A percentile compares a stretch with the other conserved stretches of the same genome.
Evolutionary conservation across 2,888 invertebrate species (phyloP).

Genomic region (Desoria tigrina): DNA sequence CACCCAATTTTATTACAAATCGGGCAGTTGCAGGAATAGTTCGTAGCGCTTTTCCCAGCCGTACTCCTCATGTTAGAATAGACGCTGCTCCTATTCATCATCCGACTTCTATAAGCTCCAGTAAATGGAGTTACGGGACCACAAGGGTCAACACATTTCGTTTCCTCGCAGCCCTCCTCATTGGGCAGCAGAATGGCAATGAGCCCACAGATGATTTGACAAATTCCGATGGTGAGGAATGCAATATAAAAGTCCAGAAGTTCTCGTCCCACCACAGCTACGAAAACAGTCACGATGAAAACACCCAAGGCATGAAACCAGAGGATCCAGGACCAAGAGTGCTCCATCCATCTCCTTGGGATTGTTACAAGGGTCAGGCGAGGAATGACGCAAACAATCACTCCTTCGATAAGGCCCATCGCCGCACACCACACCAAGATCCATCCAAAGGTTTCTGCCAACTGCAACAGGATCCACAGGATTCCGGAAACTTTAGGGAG

Average conservation of each 20-base stretch:
- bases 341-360: constrained; percentile 24
- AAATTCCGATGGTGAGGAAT: constrained; percentile 34
- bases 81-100: too few relatives aligned
- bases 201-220: constrained; percentile 41
- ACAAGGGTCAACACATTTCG: too few relatives aligned
- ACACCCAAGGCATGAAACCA: constrained; percentile 30
- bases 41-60: background rate
- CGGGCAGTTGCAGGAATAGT: constrained; percentile 26
- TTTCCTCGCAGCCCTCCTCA: constrained; percentile 32
- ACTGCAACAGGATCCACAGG: constrained; percentile 30
- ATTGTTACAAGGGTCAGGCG: constrained; percentile 28
- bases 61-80: background rate
- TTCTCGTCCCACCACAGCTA: constrained; percentile 24
- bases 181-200: constrained; percentile 42
- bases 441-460: constrained; percentile 33
- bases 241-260: constrained; percentile 30
- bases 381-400: constrained; percentile 14
- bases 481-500: constrained; percentile 23
- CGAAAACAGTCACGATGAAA: constrained; percentile 21
- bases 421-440: constrained; percentile 21
- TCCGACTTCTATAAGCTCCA: too few relatives aligned
- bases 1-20: constrained; percentile 26
- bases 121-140: too few relatives aligned
- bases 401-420: constrained; percentile 28
- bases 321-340: constrained; percentile 26